A percentile compares a stretch with the other conserved stretches of the same genome.
Evolutionary conservation across 1,140 invertebrate genomes (phyloP).

Genomic region (Drosophila sucinea): DNA sequence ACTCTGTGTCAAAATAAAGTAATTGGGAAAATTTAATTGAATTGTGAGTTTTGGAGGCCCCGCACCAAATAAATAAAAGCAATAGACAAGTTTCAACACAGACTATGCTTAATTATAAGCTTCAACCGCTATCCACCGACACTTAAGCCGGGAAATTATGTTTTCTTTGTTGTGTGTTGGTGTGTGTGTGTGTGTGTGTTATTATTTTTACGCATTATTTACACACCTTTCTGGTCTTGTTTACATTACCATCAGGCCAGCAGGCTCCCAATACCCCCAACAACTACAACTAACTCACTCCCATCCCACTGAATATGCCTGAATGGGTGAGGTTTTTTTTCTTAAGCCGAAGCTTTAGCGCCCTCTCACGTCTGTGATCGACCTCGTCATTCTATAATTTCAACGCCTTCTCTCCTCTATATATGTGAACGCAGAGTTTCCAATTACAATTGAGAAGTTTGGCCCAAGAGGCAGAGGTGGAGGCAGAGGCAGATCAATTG

Average conservation of each 20-base stretch:
- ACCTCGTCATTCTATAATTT: constrained; percentile 54
- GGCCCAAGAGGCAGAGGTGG: neutral
- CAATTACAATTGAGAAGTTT: constrained; percentile 35
- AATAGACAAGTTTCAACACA: constrained; percentile 44
- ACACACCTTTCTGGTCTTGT: constrained; percentile 60
- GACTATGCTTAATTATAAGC: constrained; percentile 56
- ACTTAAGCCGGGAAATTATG: constrained; percentile 59
- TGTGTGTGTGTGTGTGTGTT: constrained; percentile 34
- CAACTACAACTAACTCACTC: constrained; percentile 13
- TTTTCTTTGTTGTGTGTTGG: constrained; percentile 4
- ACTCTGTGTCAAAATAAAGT: constrained; percentile 23
- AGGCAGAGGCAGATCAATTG: constrained; percentile 39
- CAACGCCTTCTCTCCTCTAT: constrained; percentile 38
- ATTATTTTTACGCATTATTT: constrained; percentile 68
- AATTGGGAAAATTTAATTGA: constrained; percentile 22
- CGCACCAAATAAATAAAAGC: neutral
- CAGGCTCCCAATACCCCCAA: constrained; percentile 8
- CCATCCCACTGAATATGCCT: neutral
- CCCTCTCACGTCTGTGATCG: constrained; percentile 47
- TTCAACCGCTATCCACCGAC: constrained; percentile 9
- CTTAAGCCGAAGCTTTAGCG: constrained; percentile 55
- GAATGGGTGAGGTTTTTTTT: constrained; percentile 10
- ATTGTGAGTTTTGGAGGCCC: neutral
- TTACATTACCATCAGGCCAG: constrained; percentile 45
- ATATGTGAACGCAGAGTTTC: constrained; percentile 20